These are phyloP conservation scores for Siderastrea radians DNA, from an alignment of 92 coral and sea anemone species.

Conservation along the genomic window DNA sequence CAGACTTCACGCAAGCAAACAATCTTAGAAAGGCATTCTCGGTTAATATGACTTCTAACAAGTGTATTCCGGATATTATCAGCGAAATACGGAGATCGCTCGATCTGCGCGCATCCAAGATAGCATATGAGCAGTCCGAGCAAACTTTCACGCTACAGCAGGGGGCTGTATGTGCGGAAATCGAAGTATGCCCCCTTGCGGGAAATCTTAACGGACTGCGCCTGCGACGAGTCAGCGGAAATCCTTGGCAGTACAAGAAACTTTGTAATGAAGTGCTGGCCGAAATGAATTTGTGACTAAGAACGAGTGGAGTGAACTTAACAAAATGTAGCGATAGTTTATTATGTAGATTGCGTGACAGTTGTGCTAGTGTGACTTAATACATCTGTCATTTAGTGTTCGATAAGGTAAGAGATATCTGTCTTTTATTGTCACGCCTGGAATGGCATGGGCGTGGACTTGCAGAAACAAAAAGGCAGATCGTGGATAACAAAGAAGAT, in stretches of 20 bases:
- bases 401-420: neutral
- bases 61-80: constrained; percentile 90
- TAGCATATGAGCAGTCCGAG: constrained; percentile 87
- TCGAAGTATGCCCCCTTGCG: constrained; percentile 92
- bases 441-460: neutral
- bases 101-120: constrained; percentile 85
- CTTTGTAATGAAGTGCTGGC: constrained; percentile 90
- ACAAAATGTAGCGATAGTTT: constrained; percentile 3
- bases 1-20: constrained; percentile 75
- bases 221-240: constrained; percentile 94
- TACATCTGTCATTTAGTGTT: neutral
- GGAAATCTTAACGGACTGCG: constrained; percentile 91
- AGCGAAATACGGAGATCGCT: constrained; percentile 91
- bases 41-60: constrained; percentile 91
- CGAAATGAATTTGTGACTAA: constrained; percentile 88
- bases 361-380: constrained; percentile 19
- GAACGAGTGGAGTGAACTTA: neutral
- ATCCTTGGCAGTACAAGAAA: constrained; percentile 96
- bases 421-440: neutral
- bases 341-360: constrained; percentile 11
- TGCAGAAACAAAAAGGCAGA: neutral
- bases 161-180: constrained; percentile 94
- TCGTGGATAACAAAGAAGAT: neutral
- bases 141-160: constrained; percentile 91
- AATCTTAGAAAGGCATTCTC: constrained; percentile 88